Conservation (phyloP, 2,113 vertebrate genomes). For the Oreotrochilus melanogaster region DNA sequence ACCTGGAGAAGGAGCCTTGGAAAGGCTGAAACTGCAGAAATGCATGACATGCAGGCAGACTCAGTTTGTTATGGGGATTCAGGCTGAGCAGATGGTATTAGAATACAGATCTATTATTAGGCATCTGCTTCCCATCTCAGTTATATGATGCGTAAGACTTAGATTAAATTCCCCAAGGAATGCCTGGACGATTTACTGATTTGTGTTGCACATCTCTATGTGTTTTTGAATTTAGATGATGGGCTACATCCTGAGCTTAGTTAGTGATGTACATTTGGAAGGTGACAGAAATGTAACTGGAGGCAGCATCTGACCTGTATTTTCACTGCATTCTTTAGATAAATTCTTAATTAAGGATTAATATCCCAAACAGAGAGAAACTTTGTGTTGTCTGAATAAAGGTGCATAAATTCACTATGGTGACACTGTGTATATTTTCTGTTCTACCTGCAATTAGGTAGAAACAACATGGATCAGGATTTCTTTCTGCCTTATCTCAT, state of each 20-base stretch:
- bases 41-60: neutral
- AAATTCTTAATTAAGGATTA: neutral
- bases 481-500: neutral
- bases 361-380: neutral
- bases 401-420: neutral
- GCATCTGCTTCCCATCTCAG: constrained; percentile 55
- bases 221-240: neutral
- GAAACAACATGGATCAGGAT: neutral
- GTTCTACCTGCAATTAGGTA: neutral
- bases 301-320: neutral
- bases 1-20: constrained; percentile 14
- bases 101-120: constrained; percentile 64
- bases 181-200: neutral
- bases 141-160: neutral
- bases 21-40: constrained; percentile 69
- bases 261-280: neutral
- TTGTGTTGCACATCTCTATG: neutral
- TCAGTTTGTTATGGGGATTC: constrained; percentile 20
- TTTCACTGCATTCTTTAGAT: neutral
- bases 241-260: neutral
- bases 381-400: neutral
- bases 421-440: neutral
- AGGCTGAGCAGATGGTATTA: constrained; percentile 57
- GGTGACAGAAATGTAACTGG: neutral
- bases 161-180: constrained; percentile 42